Evolutionary conservation across 2,888 invertebrate genomes (phyloP).

Genomic region (Bugula neritina): DNA sequence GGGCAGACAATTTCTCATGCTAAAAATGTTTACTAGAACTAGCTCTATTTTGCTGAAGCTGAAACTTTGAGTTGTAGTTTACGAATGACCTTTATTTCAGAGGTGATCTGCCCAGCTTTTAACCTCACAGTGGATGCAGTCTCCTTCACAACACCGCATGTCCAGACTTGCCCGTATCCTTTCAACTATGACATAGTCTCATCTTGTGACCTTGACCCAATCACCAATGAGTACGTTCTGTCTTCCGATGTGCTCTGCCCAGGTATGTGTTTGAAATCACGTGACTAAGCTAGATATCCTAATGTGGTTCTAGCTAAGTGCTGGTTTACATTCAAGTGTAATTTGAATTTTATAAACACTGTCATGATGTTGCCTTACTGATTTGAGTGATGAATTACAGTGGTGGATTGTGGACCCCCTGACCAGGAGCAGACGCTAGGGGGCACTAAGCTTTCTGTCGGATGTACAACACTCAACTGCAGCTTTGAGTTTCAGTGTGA

Average conservation of each 20-base stretch:
- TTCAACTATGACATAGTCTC: slow-evolving; percentile 12
- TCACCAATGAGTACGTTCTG: not conserved
- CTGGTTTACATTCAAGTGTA: no score
- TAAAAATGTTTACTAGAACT: no score
- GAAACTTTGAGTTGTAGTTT: not conserved
- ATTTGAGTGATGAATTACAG: no score
- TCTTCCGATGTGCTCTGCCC: not conserved
- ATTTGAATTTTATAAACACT: no score
- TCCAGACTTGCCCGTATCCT: not conserved
- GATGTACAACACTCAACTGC: slow-evolving; percentile 6
- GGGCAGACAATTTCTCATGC: no score
- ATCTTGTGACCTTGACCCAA: slow-evolving; percentile 3
- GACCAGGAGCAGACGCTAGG: not conserved
- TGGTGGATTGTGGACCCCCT: not conserved
- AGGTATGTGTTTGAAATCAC: no score
- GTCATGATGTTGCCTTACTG: no score
- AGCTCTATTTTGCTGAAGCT: not conserved
- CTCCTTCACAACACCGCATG: not conserved
- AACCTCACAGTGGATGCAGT: not conserved
- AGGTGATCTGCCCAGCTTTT: not conserved
- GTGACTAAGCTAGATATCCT: no score
- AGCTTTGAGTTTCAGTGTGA: slow-evolving; percentile 20
- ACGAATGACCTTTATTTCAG: no score
- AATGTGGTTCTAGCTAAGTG: no score
- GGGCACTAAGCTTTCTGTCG: not conserved